Conservation (phyloP, 2,113 vertebrate species). For the Halichoeres trimaculatus region DNA sequence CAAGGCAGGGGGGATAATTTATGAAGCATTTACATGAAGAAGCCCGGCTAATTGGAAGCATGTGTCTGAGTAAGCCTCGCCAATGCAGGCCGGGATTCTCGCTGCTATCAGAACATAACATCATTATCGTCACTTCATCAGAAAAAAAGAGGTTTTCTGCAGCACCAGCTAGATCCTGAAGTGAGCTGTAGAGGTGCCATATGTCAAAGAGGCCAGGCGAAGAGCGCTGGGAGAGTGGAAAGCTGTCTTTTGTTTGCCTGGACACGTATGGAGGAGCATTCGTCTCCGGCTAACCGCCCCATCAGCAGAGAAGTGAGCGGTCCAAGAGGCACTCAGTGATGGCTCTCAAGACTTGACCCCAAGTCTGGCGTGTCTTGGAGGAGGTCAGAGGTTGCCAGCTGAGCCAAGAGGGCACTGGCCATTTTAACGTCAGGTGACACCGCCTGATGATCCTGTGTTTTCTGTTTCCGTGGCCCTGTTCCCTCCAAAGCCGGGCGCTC, state of each 20-base stretch:
- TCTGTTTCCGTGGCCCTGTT: slow-evolving; percentile 56
- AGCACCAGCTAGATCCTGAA: background rate
- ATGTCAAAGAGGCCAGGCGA: slow-evolving; percentile 49
- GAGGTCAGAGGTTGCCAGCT: slow-evolving; percentile 69
- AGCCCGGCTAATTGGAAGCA: slow-evolving; percentile 99
- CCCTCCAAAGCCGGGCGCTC: slow-evolving; percentile 54
- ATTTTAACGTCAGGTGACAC: slow-evolving; percentile 60
- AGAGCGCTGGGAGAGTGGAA: slow-evolving; percentile 15
- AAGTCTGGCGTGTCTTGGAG: slow-evolving; percentile 36
- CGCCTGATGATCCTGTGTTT: slow-evolving; percentile 40
- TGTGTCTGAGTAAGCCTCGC: slow-evolving; percentile 96
- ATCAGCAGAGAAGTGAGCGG: slow-evolving; percentile 70
- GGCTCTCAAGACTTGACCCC: slow-evolving; percentile 72
- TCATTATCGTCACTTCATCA: slow-evolving; percentile 51
- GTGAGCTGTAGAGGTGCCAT: slow-evolving; percentile 23
- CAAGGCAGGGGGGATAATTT: slow-evolving; percentile 95
- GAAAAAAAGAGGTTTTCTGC: slow-evolving; percentile 16
- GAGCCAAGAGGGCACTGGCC: slow-evolving; percentile 32
- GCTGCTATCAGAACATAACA: slow-evolving; percentile 37
- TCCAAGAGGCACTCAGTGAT: slow-evolving; percentile 50
- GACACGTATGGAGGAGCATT: slow-evolving; percentile 47
- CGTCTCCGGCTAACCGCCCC: slow-evolving; percentile 74
- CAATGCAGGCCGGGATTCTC: slow-evolving; percentile 75
- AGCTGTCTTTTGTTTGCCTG: slow-evolving; percentile 64
- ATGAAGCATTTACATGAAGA: slow-evolving; percentile 99